Evolutionary conservation across 2,113 vertebrate species (phyloP).

Genomic region (Dromas ardeola): DNA sequence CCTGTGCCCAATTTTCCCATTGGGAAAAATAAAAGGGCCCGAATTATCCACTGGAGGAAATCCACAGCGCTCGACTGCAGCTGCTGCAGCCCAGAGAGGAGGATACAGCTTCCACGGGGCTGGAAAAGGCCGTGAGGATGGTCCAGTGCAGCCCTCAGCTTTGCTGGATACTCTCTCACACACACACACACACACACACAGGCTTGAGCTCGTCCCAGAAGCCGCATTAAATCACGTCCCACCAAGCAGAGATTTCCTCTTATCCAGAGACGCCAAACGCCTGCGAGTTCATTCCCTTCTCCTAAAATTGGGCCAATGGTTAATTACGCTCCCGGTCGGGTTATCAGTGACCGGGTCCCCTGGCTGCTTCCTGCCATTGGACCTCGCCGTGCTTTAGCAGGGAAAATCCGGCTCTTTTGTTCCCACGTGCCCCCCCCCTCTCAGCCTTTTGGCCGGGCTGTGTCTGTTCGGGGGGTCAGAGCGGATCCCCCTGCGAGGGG

Average conservation of each 20-base stretch:
- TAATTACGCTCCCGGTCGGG: not conserved
- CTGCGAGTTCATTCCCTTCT: not conserved
- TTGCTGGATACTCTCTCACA: not conserved
- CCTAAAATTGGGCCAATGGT: not conserved
- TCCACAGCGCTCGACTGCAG: not conserved
- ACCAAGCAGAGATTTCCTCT: not conserved
- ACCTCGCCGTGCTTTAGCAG: not conserved
- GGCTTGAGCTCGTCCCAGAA: not conserved
- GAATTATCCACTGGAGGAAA: not conserved
- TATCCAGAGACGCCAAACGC: not conserved
- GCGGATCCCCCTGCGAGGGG: not conserved
- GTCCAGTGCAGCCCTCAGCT: not conserved
- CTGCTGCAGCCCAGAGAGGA: not conserved
- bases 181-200: accelerated
- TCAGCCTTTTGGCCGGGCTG: not conserved
- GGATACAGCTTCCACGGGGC: not conserved
- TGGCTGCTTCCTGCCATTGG: not conserved
- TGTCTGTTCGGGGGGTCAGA: not conserved
- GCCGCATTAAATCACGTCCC: not conserved
- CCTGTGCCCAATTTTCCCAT: not conserved
- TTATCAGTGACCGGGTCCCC: not conserved
- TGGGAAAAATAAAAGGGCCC: not conserved
- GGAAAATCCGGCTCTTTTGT: not conserved
- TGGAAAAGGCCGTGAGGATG: not conserved
- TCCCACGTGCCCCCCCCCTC: not conserved